A percentile compares a stretch with the other conserved stretches of the same genome.
phyloP scores from a whole-genome alignment of 2,797 vertebrate genomes.

The Mus minutoides region DNA sequence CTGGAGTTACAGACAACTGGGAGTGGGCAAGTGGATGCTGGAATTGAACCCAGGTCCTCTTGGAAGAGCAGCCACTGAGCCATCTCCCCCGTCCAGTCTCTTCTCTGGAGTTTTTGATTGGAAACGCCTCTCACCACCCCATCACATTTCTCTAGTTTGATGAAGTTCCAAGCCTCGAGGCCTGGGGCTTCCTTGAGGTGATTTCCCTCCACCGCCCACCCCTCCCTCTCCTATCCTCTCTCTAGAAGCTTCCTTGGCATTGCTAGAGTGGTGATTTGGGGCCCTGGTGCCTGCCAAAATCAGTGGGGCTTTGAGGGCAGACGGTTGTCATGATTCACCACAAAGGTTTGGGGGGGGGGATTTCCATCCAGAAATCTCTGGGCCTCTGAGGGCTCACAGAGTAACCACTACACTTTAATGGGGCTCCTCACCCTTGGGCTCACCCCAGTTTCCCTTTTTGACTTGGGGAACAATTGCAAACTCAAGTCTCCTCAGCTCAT shows the following conservation, averaged over 20 bases:
- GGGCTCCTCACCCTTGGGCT: background rate
- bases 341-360: background rate
- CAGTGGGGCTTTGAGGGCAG: background rate
- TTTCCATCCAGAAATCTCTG: slow-evolving; percentile 60
- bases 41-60: background rate
- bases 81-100: no score
- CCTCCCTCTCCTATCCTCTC: background rate
- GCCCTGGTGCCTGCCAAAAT: slow-evolving; percentile 38
- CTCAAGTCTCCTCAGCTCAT: background rate
- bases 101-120: background rate
- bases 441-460: background rate
- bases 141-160: background rate
- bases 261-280: background rate
- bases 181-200: slow-evolving; percentile 37
- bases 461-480: background rate
- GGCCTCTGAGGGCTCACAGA: background rate
- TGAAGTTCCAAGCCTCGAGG: background rate
- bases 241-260: no score
- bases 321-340: slow-evolving; percentile 38
- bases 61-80: background rate
- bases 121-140: background rate
- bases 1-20: background rate
- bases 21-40: background rate
- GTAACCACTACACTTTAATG: background rate
- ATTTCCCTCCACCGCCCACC: background rate